Base-by-base conservation (phyloP, 2,888 invertebrate species). In the Campoletis raptor region DNA sequence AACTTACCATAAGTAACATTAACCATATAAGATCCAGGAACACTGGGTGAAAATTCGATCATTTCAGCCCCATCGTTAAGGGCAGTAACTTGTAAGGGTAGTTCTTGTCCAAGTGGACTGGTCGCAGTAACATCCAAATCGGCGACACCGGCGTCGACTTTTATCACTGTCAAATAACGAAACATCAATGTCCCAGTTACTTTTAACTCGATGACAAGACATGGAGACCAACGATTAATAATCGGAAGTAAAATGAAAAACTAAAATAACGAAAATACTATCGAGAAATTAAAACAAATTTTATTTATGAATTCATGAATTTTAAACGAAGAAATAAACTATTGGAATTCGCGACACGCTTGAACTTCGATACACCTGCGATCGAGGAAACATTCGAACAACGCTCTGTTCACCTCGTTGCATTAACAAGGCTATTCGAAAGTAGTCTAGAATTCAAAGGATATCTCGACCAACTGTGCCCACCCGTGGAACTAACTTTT, bases 101-200 rank as follows among this genome's bases (percentile, higher is more conserved):
- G 95, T 85, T 96, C 96, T 91, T 97, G 97, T 70, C 98, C 98
- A 40, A 97, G 96, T 37, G 99, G 98, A 89, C 98, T 97, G 64
- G 98, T 97, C 64, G 98, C 98, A 66, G 97, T 97, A 4, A 98
- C 97, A 92, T 98, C 98, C 72, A 99, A 94, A 91, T 98, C 98
- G 1, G 98, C 98, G 76, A 97, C 96, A 52, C 98, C 98, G 52
- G 97, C 98, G 91, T 97, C 97, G 92, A 96, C 97, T 87, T 97
- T 97, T 92, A 97, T 97, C 90, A 97, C 98, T 97, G 93, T 24
- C 81, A 76, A 84, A 80, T 86, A 87, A 87, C 81, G 86, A 86
- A 81, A 84, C 84, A 86, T 86, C 67, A 78, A 81, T 80, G 76
- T 82, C 36, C 69, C 40, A 61, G 67, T 73, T 30, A 61, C 72